Percentiles rank a stretch among this genome's conserved stretches.
Conservation (phyloP, 2,797 vertebrate genomes). For the Hipposideros larvatus region DNA sequence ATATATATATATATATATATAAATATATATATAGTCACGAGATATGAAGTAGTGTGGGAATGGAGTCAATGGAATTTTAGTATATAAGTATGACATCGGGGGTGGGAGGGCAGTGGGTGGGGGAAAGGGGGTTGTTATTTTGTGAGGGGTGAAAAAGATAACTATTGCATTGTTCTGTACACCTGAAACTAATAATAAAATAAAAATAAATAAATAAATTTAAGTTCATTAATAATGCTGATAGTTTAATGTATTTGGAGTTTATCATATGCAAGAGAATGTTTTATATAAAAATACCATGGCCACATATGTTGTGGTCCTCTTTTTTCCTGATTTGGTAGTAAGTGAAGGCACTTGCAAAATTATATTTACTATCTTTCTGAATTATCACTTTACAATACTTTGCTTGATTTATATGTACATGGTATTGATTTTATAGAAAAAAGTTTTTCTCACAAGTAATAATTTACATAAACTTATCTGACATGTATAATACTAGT, state of each 20-base stretch:
- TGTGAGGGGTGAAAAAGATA: too few species aligned
- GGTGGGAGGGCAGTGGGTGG: too few species aligned
- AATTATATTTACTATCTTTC: background rate
- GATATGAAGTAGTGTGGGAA: too few species aligned
- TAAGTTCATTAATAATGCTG: conserved; percentile 82
- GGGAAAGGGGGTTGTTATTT: too few species aligned
- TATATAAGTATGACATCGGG: too few species aligned
- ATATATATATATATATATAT: too few species aligned
- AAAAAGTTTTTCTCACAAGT: conserved; percentile 14
- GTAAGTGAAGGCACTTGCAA: background rate
- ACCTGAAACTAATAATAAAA: too few species aligned
- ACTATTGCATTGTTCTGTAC: too few species aligned
- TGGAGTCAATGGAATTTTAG: too few species aligned
- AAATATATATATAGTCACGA: too few species aligned
- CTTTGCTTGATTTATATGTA: background rate
- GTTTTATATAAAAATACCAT: conserved; percentile 81
- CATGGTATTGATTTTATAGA: background rate
- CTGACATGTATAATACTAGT: background rate
- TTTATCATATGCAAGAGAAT: conserved; percentile 82
- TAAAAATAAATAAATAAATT: too few species aligned
- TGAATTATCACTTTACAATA: background rate
- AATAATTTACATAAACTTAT: background rate
- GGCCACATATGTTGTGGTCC: conserved; percentile 78
- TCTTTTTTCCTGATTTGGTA: conserved; percentile 42
- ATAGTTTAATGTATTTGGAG: conserved; percentile 84